These are phyloP conservation scores for Syrmaticus mikado DNA, from an alignment of 2,113 vertebrate genomes.

Conservation along the genomic window DNA sequence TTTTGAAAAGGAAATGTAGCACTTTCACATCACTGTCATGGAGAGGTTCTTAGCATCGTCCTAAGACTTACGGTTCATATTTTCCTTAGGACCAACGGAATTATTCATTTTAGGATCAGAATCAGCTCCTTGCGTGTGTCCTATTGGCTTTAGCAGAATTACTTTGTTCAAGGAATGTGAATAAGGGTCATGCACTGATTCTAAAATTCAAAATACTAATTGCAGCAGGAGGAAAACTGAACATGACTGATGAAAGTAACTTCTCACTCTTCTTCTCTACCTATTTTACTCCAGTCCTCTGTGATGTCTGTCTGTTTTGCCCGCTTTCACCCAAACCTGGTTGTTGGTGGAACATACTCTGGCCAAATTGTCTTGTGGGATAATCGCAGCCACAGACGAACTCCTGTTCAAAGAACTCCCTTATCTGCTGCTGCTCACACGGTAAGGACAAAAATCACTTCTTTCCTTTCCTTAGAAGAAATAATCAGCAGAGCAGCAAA, in stretches of 20 bases:
- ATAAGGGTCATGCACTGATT: not conserved
- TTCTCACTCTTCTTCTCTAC: not conserved
- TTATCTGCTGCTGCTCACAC: constrained; percentile 97
- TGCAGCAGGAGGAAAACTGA: not conserved
- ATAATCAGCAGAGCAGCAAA: not conserved
- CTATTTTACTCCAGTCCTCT: constrained; percentile 84
- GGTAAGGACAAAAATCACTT: constrained; percentile 76
- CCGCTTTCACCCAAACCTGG: constrained; percentile 95
- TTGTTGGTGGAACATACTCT: constrained; percentile 95
- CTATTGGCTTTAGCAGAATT: not conserved
- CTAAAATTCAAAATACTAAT: not conserved
- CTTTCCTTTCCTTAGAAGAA: not conserved
- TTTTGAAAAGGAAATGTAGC: not conserved
- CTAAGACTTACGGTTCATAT: not conserved
- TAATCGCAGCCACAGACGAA: constrained; percentile 95
- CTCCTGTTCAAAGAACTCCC: constrained; percentile 94
- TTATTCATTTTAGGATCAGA: not conserved
- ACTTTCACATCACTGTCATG: not conserved
- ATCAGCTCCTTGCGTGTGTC: not conserved
- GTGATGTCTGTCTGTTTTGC: constrained; percentile 98
- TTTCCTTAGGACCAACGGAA: not conserved
- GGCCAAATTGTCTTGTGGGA: constrained; percentile 98
- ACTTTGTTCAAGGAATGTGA: not conserved
- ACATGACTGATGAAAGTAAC: not conserved
- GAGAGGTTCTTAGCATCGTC: not conserved